These are phyloP conservation scores for Limnephilus lunatus DNA, from an alignment of 2,888 invertebrate species.

Conservation along the genomic window DNA sequence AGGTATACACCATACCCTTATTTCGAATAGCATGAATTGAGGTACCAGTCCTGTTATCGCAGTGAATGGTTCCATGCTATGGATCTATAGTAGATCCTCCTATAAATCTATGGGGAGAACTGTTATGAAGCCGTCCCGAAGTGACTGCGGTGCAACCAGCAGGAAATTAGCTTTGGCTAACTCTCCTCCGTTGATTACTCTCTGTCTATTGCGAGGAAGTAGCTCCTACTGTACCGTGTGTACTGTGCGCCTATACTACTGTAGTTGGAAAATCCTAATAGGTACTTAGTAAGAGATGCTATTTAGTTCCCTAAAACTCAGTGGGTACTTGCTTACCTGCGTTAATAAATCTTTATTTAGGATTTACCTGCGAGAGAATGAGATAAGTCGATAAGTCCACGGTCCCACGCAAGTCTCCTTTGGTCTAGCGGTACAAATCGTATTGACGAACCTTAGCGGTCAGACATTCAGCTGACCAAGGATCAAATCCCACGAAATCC, in stretches of 20 bases:
- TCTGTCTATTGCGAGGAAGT: background rate
- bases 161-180: constrained; percentile 63
- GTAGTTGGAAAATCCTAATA: background rate
- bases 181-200: constrained; percentile 40
- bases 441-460: too few relatives aligned
- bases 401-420: too few relatives aligned
- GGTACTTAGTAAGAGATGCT: background rate
- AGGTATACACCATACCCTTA: background rate
- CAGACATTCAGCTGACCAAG: too few relatives aligned
- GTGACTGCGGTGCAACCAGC: constrained; percentile 52
- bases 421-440: too few relatives aligned
- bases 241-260: background rate
- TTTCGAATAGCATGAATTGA: background rate
- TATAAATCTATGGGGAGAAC: constrained; percentile 14
- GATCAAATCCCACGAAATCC: too few relatives aligned
- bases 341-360: background rate
- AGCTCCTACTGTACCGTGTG: background rate
- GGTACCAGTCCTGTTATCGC: constrained; percentile 26
- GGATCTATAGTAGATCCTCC: background rate
- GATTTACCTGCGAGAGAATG: too few relatives aligned
- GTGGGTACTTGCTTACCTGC: background rate
- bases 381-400: too few relatives aligned
- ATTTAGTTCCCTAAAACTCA: background rate
- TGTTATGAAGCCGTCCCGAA: constrained; percentile 2
- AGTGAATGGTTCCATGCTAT: constrained; percentile 28